Evolutionary conservation across 2,113 vertebrate species (phyloP), one percentile per base, ranked within the genome.

Genomic region (Sterrhoptilus dennistouni): DNA sequence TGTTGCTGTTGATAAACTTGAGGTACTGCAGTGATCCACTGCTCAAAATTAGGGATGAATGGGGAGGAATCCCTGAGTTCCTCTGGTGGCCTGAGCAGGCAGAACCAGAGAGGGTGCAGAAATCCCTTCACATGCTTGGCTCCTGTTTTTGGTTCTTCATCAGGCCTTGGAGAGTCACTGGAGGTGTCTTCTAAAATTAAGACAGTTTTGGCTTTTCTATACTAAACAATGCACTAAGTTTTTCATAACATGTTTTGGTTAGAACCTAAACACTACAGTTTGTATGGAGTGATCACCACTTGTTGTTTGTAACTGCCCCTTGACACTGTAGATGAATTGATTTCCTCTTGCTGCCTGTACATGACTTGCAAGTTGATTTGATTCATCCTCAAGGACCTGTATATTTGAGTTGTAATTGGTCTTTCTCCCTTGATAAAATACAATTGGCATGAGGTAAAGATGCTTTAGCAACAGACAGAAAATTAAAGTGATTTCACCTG

Each of bases 21-120:
- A 61, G 27, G 36, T 50, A 52, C 44, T 2, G 3, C 0, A 1
- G 35, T 45, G 27, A 72, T 59, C 19, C 24, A 20, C 28, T 35
- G 40, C 24, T n/a, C 50, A 69, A 28, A 61, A n/a, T 36, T 9
- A 21, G 27, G 27, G 75, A 9, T 60, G 45, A 19, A n/a, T 53
- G 50, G 35, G 14, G 40, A 52, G 50, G 35, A 60, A 45, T 49
- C 29, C 53, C 57, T 0, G 1, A 68, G 33, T 71, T 70, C 31
- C 22, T 83, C 5, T 1, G 3, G 1, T 2, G 1, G 6, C 31
- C 49, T 31, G 29, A 66, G 52, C 15, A 63, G 31, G 63, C n/a
- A 59, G 29, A 66, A 27, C 12, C 4, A 5, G 22, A 63, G 52
- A 47, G 52, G 52, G 24, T 15, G 16, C 29, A 65, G 42, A 42